These are phyloP conservation scores for Alentia gelatinosa DNA, from an alignment of 2,888 invertebrate species.

Conservation along the genomic window DNA sequence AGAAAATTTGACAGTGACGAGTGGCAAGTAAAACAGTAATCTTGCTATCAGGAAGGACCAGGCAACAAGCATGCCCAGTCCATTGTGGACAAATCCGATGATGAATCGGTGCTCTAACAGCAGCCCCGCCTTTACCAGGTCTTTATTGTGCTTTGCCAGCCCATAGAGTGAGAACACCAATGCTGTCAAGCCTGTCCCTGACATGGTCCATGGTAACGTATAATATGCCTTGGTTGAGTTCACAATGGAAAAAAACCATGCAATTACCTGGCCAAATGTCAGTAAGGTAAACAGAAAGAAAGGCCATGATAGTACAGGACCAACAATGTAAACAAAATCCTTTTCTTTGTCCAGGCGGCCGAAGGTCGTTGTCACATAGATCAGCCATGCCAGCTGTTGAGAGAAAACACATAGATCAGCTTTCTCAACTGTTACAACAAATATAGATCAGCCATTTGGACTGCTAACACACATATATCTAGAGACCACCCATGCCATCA, in stretches of 20 bases:
- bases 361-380: slow-evolving; percentile 12
- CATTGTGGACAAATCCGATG: slow-evolving; percentile 11
- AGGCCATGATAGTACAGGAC: background rate
- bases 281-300: background rate
- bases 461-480: too few species aligned
- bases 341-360: background rate
- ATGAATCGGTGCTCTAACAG: background rate
- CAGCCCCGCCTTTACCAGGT: background rate
- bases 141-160: background rate
- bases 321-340: background rate
- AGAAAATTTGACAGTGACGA: background rate
- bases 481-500: too few species aligned
- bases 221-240: too few species aligned
- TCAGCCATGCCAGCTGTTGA: slow-evolving; percentile 11
- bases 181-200: background rate
- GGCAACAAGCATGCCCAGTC: background rate
- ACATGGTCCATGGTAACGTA: background rate
- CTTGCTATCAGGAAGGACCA: background rate
- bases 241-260: background rate
- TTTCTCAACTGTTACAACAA: too few species aligned
- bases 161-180: background rate
- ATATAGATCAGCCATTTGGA: too few species aligned
- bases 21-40: background rate
- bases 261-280: background rate
- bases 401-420: too few species aligned